phyloP scores from a whole-genome alignment of 2,113 vertebrate species.

The Fregata magnificens region DNA sequence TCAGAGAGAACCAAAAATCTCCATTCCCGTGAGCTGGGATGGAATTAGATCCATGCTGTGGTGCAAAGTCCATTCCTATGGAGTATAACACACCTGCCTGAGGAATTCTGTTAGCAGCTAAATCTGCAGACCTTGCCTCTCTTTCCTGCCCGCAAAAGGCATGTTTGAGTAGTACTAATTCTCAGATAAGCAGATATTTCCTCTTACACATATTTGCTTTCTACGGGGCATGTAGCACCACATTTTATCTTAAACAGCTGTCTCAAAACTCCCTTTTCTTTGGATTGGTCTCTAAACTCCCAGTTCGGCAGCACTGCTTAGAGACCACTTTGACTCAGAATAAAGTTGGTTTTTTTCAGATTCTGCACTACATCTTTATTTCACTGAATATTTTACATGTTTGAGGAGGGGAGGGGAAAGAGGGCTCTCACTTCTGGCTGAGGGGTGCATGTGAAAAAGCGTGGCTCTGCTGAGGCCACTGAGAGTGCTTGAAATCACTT shows the following conservation, averaged over 20 bases:
- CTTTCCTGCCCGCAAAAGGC: not conserved
- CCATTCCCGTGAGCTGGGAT: not conserved
- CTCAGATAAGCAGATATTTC: constrained; percentile 13
- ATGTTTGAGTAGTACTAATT: not conserved
- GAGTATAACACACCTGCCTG: not conserved
- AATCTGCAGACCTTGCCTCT: not conserved
- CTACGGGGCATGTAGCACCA: not conserved
- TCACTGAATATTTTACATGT: not conserved
- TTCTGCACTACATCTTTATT: not conserved
- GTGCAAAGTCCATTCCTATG: not conserved
- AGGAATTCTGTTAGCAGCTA: not conserved
- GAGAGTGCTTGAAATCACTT: not conserved
- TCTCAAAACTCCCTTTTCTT: not conserved
- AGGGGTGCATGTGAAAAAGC: accelerated
- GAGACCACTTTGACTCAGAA: not conserved
- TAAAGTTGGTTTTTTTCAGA: not conserved
- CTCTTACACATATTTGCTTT: not conserved
- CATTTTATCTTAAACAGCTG: not conserved
- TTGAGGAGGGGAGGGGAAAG: not conserved
- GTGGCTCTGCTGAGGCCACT: not conserved
- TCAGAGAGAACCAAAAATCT: not conserved
- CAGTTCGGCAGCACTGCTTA: not conserved
- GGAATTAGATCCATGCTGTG: not conserved
- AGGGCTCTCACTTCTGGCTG: not conserved
- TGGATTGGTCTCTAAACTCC: not conserved